These are phyloP conservation scores for Eueremaeus valkanovi DNA, from an alignment of 2,888 invertebrate species.

Conservation along the genomic window DNA sequence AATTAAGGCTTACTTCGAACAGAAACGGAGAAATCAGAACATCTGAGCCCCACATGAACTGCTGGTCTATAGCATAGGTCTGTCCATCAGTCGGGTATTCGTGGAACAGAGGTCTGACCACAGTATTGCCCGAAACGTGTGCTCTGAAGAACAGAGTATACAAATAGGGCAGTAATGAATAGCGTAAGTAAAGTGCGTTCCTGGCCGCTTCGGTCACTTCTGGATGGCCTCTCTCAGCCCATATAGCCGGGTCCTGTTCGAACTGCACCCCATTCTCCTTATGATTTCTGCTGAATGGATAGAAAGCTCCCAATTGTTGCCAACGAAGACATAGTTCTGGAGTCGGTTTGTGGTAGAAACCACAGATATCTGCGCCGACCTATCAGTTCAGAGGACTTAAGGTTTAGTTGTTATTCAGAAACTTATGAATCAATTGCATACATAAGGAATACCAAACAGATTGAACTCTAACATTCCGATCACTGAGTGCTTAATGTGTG, in stretches of 20 bases:
- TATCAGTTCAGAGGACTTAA: not conserved
- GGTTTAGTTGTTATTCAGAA: not conserved
- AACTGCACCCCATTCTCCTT: too few relatives aligned
- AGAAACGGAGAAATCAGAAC: too few relatives aligned
- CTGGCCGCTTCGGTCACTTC: constrained; percentile 63
- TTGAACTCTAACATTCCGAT: constrained; percentile 54
- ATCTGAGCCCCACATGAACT: constrained; percentile 72
- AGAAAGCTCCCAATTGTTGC: constrained; percentile 55
- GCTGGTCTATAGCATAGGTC: constrained; percentile 64
- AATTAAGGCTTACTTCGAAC: too few relatives aligned
- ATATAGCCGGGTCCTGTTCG: constrained; percentile 75
- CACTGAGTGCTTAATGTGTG: constrained; percentile 48
- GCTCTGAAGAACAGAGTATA: constrained; percentile 74
- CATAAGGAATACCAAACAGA: constrained; percentile 55
- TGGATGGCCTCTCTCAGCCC: constrained; percentile 58
- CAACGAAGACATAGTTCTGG: constrained; percentile 59
- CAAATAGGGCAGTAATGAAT: constrained; percentile 70
- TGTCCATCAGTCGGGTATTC: constrained; percentile 57
- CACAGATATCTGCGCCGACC: constrained; percentile 70
- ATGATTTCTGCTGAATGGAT: constrained; percentile 66
- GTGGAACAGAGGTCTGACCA: constrained; percentile 67
- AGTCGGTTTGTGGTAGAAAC: constrained; percentile 58
- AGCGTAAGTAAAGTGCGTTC: constrained; percentile 63
- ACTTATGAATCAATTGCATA: constrained; percentile 49
- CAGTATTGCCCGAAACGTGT: constrained; percentile 67